Evolutionary conservation across 2,113 vertebrate genomes (phyloP).

Genomic region (Tragelaphus scriptus): DNA sequence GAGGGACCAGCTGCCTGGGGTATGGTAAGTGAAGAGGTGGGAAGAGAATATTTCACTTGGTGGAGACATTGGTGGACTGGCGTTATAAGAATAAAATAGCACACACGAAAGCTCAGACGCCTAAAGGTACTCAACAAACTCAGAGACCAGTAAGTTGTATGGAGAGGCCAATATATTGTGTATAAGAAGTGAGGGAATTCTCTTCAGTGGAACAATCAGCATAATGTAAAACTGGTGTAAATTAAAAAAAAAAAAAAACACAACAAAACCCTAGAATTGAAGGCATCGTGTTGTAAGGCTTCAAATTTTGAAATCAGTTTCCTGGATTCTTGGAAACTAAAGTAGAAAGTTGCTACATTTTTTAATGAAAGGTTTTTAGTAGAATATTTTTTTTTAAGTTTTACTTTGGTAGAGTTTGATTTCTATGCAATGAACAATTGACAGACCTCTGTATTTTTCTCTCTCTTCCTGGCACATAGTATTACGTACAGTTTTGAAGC

Average conservation of each 20-base stretch:
- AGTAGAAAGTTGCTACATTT: background rate
- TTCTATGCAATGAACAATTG: background rate
- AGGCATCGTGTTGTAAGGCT: background rate
- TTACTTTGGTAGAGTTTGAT: background rate
- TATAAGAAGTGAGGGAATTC: background rate
- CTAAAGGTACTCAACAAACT: background rate
- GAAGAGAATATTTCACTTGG: background rate
- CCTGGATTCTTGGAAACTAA: background rate
- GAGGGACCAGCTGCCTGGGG: background rate
- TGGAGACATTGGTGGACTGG: background rate
- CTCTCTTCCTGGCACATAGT: background rate
- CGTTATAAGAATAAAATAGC: background rate
- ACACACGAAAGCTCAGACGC: background rate
- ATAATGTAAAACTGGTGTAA: background rate
- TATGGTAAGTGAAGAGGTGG: background rate
- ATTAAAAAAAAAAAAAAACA: background rate
- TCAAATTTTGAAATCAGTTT: background rate
- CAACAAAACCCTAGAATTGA: background rate
- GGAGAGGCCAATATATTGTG: background rate
- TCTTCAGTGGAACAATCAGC: background rate
- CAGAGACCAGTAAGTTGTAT: background rate
- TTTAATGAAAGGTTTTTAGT: background rate
- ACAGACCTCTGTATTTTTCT: background rate
- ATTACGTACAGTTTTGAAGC: background rate
- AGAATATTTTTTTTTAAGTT: background rate